These are phyloP conservation scores for Polydesmus complanatus DNA, from an alignment of 2,888 invertebrate species.

Conservation along the genomic window DNA sequence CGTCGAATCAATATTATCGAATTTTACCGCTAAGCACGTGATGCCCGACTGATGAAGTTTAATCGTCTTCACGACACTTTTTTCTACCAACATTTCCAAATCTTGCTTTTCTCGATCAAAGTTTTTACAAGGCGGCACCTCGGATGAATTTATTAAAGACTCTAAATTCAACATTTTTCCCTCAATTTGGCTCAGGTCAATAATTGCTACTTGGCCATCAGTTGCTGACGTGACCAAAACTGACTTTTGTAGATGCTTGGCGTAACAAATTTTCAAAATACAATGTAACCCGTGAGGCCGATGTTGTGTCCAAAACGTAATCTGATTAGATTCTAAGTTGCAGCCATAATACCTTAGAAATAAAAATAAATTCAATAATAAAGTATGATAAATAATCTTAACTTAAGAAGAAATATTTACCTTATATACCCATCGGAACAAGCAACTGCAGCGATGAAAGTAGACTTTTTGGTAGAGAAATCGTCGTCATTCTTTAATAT, in stretches of 20 bases:
- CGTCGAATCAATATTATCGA: neutral
- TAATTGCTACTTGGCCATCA: slow-evolving; percentile 2
- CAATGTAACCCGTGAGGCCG: neutral
- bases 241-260: neutral
- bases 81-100: neutral
- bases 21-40: neutral
- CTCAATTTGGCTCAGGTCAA: neutral
- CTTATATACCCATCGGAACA: slow-evolving; percentile 8
- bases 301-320: neutral
- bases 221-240: slow-evolving; percentile 1
- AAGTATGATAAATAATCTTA: neutral
- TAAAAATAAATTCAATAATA: neutral
- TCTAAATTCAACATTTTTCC: neutral
- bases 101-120: neutral
- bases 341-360: neutral
- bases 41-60: slow-evolving; percentile 10
- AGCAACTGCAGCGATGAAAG: neutral
- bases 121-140: neutral
- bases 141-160: neutral
- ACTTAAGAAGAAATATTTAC: slow-evolving; percentile 1
- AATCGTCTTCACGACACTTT: neutral
- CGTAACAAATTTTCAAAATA: neutral
- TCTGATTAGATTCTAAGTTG: neutral
- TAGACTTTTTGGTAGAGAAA: neutral
- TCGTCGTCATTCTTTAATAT: neutral